Evolutionary conservation across 2,888 invertebrate genomes (phyloP).

Genomic region (Amiota communis): DNA sequence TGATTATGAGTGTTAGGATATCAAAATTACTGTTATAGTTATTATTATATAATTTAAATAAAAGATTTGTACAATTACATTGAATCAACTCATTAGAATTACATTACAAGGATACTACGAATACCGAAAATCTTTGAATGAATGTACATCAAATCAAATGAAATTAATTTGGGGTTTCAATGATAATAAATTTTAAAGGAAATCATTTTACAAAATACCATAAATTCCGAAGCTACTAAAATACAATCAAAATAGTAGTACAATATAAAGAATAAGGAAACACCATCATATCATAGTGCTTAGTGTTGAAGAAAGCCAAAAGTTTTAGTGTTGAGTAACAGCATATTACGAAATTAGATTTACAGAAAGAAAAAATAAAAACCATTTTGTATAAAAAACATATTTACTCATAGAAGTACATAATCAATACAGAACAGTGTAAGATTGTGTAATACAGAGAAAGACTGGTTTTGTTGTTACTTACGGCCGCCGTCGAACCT

Average conservation of each 20-base stretch:
- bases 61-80: no score
- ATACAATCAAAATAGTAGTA: slow-evolving; percentile 1
- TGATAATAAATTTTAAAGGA: no score
- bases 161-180: no score
- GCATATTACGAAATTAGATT: not conserved
- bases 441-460: slow-evolving; percentile 27
- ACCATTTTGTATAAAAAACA: not conserved
- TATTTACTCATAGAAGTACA: slow-evolving; percentile 10
- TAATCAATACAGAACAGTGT: slow-evolving; percentile 36
- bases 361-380: not conserved
- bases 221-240: not conserved
- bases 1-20: no score
- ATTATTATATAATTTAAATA: no score
- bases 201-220: no score
- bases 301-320: slow-evolving; percentile 1
- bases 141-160: no score
- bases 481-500: slow-evolving; percentile 64
- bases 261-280: not conserved
- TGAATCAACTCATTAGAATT: no score
- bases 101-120: no score
- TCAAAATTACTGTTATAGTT: no score
- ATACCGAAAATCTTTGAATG: no score
- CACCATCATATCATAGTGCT: slow-evolving; percentile 6
- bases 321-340: not conserved
- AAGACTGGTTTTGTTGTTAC: slow-evolving; percentile 52